Evolutionary conservation across 2,113 vertebrate species (phyloP).

Genomic region (Tragelaphus imberbis): DNA sequence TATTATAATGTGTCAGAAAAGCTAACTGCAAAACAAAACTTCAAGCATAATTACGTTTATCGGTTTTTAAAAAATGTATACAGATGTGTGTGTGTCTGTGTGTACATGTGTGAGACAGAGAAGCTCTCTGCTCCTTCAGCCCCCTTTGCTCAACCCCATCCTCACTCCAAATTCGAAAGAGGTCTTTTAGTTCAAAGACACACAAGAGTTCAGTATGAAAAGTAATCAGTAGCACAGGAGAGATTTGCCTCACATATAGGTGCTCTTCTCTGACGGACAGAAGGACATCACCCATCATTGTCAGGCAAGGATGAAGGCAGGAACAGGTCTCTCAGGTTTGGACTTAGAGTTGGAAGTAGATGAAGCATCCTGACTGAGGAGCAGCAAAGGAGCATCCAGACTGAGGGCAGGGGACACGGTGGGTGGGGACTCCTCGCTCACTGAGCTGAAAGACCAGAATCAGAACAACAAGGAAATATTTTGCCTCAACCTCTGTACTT

Average conservation of each 20-base stretch:
- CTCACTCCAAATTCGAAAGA: background rate
- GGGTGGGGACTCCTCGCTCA: background rate
- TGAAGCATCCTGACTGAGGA: background rate
- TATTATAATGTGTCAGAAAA: background rate
- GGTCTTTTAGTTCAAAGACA: background rate
- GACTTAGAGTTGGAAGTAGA: background rate
- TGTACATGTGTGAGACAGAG: background rate
- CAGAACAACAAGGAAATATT: background rate
- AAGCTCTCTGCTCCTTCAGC: background rate
- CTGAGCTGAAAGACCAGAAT: background rate
- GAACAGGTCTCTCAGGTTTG: background rate
- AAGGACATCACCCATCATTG: background rate
- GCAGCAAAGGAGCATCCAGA: background rate
- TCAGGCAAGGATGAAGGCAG: background rate
- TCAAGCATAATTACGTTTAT: background rate
- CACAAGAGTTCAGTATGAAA: background rate
- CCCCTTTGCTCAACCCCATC: background rate
- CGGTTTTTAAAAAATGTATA: background rate
- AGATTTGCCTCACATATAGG: background rate
- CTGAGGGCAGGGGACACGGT: no score
- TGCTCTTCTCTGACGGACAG: background rate
- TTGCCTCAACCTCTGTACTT: background rate
- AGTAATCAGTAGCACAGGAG: background rate
- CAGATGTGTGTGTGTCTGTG: no score
- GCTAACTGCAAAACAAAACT: background rate